Evolutionary conservation across 2,113 vertebrate species (phyloP).

Genomic region (Nannobrachium achirus): DNA sequence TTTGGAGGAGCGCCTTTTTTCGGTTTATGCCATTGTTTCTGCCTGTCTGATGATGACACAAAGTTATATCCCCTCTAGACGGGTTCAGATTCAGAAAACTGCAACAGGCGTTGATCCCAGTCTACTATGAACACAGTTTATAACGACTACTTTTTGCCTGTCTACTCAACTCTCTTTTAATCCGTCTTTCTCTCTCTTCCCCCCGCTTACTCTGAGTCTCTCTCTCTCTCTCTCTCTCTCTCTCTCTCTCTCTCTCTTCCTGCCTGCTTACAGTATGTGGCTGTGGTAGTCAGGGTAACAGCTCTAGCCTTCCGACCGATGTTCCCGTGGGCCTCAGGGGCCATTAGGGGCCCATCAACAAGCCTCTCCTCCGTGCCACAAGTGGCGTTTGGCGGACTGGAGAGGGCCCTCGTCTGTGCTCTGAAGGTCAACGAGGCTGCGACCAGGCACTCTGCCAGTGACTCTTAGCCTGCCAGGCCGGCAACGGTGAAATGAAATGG

Average conservation of each 20-base stretch:
- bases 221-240: constrained; percentile 12
- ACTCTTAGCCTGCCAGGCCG: constrained; percentile 49
- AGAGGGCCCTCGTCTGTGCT: constrained; percentile 74
- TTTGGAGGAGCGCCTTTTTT: no score
- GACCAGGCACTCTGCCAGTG: constrained; percentile 65
- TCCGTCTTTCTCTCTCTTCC: constrained; percentile 6
- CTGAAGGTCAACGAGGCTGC: constrained; percentile 78
- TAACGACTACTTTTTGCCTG: not conserved
- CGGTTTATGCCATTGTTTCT: not conserved
- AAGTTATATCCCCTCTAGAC: no score
- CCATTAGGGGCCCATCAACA: constrained; percentile 78
- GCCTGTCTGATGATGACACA: not conserved
- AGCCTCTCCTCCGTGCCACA: constrained; percentile 78
- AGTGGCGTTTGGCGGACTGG: constrained; percentile 71
- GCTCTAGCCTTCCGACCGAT: constrained; percentile 64
- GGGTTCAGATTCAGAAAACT: no score
- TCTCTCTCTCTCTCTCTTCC: constrained; percentile 34
- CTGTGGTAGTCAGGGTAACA: constrained; percentile 71
- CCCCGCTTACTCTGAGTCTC: not conserved
- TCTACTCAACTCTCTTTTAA: not conserved
- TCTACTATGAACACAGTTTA: constrained; percentile 1
- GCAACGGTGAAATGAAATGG: constrained; percentile 27
- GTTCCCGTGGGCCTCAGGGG: constrained; percentile 68
- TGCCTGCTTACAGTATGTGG: constrained; percentile 24
- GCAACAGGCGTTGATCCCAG: no score